Percentiles rank a stretch among this genome's conserved stretches.
phyloP scores from a whole-genome alignment of 2,888 invertebrate species.

The Andrena trimmerana region DNA sequence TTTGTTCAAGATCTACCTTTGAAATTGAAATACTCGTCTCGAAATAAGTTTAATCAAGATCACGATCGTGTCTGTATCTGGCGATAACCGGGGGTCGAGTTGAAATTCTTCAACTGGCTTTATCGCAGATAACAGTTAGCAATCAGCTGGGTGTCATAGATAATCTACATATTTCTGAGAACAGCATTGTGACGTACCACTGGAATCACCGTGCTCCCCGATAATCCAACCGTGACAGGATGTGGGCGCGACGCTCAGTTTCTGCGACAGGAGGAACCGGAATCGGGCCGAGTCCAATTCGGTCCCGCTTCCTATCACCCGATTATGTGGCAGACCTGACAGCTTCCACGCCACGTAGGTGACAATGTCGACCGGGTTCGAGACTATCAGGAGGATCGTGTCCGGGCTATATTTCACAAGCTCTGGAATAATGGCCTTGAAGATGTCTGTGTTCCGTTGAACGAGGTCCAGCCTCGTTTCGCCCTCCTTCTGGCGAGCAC shows the following conservation, averaged over 20 bases:
- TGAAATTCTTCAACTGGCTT: neutral
- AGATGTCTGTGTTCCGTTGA: slow-evolving; percentile 95
- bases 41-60: neutral
- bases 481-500: slow-evolving; percentile 95
- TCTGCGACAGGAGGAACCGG: slow-evolving; percentile 94
- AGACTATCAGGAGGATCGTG: slow-evolving; percentile 93
- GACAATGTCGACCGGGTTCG: slow-evolving; percentile 96
- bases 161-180: too few species aligned
- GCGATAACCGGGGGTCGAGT: neutral
- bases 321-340: slow-evolving; percentile 94
- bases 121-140: slow-evolving; percentile 25
- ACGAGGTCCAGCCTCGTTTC: slow-evolving; percentile 95
- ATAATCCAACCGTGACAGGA: slow-evolving; percentile 97
- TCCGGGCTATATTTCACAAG: slow-evolving; percentile 94
- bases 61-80: neutral
- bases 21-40: neutral
- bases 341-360: slow-evolving; percentile 98
- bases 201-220: slow-evolving; percentile 97
- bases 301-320: slow-evolving; percentile 96
- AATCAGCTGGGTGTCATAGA: neutral
- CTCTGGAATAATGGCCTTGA: slow-evolving; percentile 94
- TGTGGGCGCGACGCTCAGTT: slow-evolving; percentile 92
- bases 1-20: neutral
- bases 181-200: slow-evolving; percentile 86
- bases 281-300: slow-evolving; percentile 97